Conservation (phyloP, 2,888 invertebrate species). For the Venustoraphidia nigricollis region DNA sequence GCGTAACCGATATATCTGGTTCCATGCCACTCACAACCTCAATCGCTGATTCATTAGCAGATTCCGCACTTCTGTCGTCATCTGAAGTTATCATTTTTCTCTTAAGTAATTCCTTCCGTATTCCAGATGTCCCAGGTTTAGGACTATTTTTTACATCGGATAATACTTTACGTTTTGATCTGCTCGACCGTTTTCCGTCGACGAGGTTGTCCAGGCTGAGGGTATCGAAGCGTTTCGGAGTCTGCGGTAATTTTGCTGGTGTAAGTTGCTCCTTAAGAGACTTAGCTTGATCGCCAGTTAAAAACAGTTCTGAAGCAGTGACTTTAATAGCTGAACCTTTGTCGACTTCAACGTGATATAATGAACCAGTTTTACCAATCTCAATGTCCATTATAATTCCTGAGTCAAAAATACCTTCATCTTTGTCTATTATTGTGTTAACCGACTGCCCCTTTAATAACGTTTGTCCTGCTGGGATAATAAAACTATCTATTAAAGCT, state of each 20-base stretch:
- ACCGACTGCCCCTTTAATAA: constrained; percentile 37
- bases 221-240: constrained; percentile 5
- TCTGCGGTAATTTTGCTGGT: constrained; percentile 2
- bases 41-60: constrained; percentile 21
- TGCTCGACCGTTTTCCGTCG: constrained; percentile 26
- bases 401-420: constrained; percentile 34
- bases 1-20: constrained; percentile 34
- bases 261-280: constrained; percentile 25
- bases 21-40: constrained; percentile 33
- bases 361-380: constrained; percentile 30
- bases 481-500: constrained; percentile 40
- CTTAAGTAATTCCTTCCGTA: constrained; percentile 1
- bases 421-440: constrained; percentile 36
- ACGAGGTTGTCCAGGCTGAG: constrained; percentile 32
- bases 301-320: constrained; percentile 35
- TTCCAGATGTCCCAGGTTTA: constrained; percentile 35
- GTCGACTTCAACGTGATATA: constrained; percentile 22
- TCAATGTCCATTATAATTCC: constrained; percentile 33
- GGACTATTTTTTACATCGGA: constrained; percentile 31
- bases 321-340: constrained; percentile 32
- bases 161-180: constrained; percentile 29
- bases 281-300: constrained; percentile 39
- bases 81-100: constrained; percentile 6
- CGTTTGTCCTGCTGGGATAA: constrained; percentile 30
- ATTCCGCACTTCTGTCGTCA: constrained; percentile 8